Conservation (phyloP, 2,113 vertebrate genomes). For the Labeo catla region DNA sequence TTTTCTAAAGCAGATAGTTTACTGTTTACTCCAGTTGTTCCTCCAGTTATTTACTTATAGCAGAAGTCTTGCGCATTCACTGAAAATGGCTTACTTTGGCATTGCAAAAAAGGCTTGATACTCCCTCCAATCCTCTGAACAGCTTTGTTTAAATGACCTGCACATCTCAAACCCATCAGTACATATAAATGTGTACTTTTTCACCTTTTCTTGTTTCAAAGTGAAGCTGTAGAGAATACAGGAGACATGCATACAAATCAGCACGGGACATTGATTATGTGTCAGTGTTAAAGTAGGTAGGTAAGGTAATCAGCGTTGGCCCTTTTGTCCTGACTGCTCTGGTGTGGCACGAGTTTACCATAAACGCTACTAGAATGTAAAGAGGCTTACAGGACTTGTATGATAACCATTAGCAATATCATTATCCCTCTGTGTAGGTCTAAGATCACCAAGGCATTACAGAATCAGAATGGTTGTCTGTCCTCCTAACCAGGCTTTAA, state of each 20-base stretch:
- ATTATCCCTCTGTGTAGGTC: not conserved
- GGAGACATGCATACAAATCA: slow-evolving; percentile 35
- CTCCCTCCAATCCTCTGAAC: not conserved
- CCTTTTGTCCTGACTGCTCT: slow-evolving; percentile 23
- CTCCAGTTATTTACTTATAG: too few relatives aligned
- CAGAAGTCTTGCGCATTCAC: too few relatives aligned
- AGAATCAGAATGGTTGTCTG: not conserved
- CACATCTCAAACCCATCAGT: not conserved
- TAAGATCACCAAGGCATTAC: not conserved
- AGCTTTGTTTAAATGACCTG: not conserved
- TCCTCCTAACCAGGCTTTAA: not conserved
- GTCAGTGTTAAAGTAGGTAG: not conserved
- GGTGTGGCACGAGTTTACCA: not conserved
- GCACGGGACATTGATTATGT: slow-evolving; percentile 40
- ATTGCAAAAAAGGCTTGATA: not conserved
- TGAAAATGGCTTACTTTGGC: not conserved
- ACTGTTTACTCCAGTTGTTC: not conserved
- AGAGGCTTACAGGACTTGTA: not conserved
- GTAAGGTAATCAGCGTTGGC: not conserved
- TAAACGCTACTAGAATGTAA: not conserved
- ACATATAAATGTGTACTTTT: not conserved
- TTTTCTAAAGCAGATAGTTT: not conserved
- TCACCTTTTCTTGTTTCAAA: slow-evolving; percentile 30
- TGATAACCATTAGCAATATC: not conserved
- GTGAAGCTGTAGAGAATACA: slow-evolving; percentile 25